Evolutionary conservation across 2,888 invertebrate species (phyloP), one percentile per base, ranked within the genome.

Genomic region (Acronicta psi): DNA sequence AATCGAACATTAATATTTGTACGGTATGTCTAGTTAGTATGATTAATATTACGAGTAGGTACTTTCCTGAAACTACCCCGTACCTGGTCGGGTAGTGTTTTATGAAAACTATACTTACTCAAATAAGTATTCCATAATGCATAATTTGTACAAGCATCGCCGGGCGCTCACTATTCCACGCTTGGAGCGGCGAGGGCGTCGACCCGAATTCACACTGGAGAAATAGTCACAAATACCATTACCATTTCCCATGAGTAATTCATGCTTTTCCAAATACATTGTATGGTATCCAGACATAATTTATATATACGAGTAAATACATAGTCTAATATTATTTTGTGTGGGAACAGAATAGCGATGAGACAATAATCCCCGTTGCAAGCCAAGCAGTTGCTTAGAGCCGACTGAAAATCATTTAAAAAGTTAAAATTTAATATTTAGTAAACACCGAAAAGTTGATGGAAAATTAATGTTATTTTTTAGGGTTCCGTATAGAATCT

Each of bases 241-340:
- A 87, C 73, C 83, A 85, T 87, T 83, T 79, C 64, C 71, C 69
- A 87, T 87, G 87, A 80, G 80, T 86, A 85, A 87, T 86, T 87
- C 86, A 87, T 86, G 69, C 67, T 78, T 80, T 79, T 82, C 79
- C 79, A 81, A 83, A 85, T 80, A 85, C 75, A 75, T 62, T 59
- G 55, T 72, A 70, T 63, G 50, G 29, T 66, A 59, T 57, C 43
- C 49, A 43, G 43, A 52, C 56, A 25, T 66, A 67, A 47, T 42
- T 31, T 53, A 62, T 40, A 34, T 61, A 47, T 50, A 54, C 29
- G 29, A 43, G 42, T 51, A 59, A 59, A 64, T 61, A n/a, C n/a
- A n/a, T n/a, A 68, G 44, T 49, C 38, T 52, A 52, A 45, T 69
- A 20, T 5, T 20, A 50, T 44, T 18, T 20, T 34, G 10, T 51